phyloP scores from a whole-genome alignment of 2,113 vertebrate species.

The Mola mola region DNA sequence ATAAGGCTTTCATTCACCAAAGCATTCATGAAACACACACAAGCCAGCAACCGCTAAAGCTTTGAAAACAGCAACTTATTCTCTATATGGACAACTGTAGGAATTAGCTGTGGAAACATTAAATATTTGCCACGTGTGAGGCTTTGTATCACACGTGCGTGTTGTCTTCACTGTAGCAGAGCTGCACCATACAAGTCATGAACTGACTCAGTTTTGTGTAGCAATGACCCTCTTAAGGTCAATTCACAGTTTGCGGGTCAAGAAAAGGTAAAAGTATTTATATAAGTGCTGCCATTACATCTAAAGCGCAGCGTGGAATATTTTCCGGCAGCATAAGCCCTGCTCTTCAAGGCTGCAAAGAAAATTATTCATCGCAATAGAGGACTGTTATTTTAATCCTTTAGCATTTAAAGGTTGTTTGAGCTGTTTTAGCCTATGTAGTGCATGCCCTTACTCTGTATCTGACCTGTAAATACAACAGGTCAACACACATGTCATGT shows the following conservation, averaged over 20 bases:
- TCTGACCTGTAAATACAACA: too few relatives aligned
- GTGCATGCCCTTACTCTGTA: too few relatives aligned
- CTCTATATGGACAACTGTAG: constrained; percentile 4
- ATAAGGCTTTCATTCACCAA: constrained; percentile 50
- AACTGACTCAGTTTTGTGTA: neutral
- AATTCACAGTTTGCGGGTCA: constrained; percentile 3
- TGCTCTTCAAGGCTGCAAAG: constrained; percentile 3
- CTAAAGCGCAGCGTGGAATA: neutral
- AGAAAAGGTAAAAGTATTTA: constrained; percentile 3
- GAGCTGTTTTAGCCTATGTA: too few relatives aligned
- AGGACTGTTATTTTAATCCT: constrained; percentile 8
- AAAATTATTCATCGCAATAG: too few relatives aligned
- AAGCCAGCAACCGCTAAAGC: too few relatives aligned
- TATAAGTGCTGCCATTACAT: constrained; percentile 3
- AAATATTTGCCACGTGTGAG: constrained; percentile 2
- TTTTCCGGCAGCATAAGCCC: constrained; percentile 1
- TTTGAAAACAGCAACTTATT: too few relatives aligned
- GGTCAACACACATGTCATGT: too few relatives aligned
- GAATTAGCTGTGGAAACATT: constrained; percentile 11
- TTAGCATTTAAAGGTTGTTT: too few relatives aligned
- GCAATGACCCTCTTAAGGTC: neutral
- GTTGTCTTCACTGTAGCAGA: too few relatives aligned
- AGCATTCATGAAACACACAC: neutral
- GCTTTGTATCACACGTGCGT: neutral
- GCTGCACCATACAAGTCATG: neutral